Evolutionary conservation across 2,888 invertebrate genomes (phyloP).

Genomic region (Euplagia quadripunctaria): DNA sequence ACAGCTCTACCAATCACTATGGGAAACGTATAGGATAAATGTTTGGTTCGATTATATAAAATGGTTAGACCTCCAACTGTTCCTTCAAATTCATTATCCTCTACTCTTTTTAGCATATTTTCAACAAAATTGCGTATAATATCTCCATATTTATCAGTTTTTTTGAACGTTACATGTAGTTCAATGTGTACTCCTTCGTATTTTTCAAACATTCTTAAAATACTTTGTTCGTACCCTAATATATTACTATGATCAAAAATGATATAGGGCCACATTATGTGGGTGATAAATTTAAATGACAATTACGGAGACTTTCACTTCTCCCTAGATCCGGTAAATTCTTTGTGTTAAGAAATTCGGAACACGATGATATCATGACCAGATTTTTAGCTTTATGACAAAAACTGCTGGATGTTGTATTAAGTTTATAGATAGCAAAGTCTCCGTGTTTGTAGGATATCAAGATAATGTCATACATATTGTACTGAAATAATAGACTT

Average conservation of each 20-base stretch:
- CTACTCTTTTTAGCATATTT: constrained; percentile 35
- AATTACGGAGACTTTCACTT: constrained; percentile 31
- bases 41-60: neutral
- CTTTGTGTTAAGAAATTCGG: constrained; percentile 15
- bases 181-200: constrained; percentile 25
- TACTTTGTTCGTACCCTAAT: constrained; percentile 49
- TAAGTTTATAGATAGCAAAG: constrained; percentile 35
- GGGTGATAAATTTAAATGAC: constrained; percentile 47
- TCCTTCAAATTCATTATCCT: too few relatives aligned
- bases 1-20: constrained; percentile 38
- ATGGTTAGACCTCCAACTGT: neutral
- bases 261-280: constrained; percentile 53
- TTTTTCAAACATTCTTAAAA: constrained; percentile 45
- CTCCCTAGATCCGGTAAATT: constrained; percentile 2
- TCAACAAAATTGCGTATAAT: constrained; percentile 39
- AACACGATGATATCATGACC: constrained; percentile 32
- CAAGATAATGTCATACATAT: constrained; percentile 27
- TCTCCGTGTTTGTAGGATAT: constrained; percentile 16
- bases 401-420: constrained; percentile 41
- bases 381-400: constrained; percentile 41
- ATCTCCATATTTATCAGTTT: constrained; percentile 52
- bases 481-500: neutral
- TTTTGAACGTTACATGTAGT: constrained; percentile 42
- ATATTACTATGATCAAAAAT: constrained; percentile 41
- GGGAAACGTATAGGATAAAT: constrained; percentile 47